These are phyloP conservation scores for Delphinus delphis DNA, from an alignment of 2,113 vertebrate species.

Conservation along the genomic window DNA sequence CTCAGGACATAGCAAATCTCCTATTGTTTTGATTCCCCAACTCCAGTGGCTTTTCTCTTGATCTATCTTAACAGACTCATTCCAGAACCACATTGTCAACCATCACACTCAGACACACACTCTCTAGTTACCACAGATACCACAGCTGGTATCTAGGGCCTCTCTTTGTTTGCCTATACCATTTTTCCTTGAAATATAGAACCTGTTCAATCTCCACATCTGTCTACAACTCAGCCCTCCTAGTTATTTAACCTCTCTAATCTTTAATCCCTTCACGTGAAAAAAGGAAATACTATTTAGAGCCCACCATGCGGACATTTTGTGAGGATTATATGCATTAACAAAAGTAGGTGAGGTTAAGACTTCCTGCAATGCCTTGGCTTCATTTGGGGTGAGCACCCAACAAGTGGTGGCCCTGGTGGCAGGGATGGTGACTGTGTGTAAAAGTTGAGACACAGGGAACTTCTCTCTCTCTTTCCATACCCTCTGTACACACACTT, in stretches of 20 bases:
- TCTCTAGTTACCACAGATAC: not conserved
- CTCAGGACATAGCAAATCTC: not conserved
- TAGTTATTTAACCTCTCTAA: not conserved
- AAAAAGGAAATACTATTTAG: not conserved
- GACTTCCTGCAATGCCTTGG: not conserved
- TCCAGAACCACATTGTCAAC: not conserved
- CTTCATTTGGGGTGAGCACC: not conserved
- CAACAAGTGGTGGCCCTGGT: not conserved
- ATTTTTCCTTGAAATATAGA: not conserved
- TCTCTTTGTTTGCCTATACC: not conserved
- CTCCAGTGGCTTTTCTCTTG: not conserved
- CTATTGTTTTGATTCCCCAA: not conserved
- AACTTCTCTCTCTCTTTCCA: not conserved
- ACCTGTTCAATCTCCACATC: not conserved
- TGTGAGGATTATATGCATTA: not conserved
- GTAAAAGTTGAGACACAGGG: not conserved
- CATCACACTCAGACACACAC: rapidly evolving
- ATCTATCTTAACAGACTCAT: not conserved
- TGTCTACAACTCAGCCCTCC: not conserved
- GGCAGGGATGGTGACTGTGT: not conserved
- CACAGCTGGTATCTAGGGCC: not conserved
- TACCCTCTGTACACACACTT: not conserved
- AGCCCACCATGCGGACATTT: not conserved
- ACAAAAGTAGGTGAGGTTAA: not conserved
- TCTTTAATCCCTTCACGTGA: not conserved